phyloP scores from a whole-genome alignment of 2,888 invertebrate genomes.

The Zaprionus obscuricornis region DNA sequence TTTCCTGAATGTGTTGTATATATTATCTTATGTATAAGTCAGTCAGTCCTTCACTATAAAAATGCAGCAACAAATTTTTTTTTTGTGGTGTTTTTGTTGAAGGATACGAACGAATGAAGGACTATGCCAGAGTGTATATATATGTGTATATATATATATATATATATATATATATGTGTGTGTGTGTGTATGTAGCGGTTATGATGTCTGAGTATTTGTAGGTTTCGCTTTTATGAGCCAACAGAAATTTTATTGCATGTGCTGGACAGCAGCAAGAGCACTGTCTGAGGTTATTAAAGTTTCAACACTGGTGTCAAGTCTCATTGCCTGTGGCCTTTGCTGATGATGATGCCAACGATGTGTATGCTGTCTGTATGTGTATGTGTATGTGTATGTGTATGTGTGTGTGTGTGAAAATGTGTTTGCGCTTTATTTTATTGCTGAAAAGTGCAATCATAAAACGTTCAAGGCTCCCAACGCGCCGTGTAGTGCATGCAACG shows the following conservation, averaged over 20 bases:
- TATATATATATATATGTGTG: no score
- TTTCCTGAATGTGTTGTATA: no score
- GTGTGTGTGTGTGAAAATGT: conserved; percentile 5
- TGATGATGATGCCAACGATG: no score
- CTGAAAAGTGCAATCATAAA: conserved; percentile 75
- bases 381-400: background rate
- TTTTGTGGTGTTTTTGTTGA: conserved; percentile 5
- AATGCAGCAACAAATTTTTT: no score
- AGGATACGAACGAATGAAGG: no score
- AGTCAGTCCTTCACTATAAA: no score
- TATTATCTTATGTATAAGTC: no score
- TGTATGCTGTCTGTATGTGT: background rate
- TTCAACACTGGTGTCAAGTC: conserved; percentile 67
- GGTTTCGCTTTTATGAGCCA: conserved; percentile 62
- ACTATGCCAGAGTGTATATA: no score
- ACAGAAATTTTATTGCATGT: conserved; percentile 67
- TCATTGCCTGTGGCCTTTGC: conserved; percentile 51
- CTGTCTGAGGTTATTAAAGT: conserved; percentile 72
- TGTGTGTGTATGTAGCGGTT: conserved; percentile 18
- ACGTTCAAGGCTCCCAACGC: conserved; percentile 64
- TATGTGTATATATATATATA: no score
- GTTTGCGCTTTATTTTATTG: conserved; percentile 62
- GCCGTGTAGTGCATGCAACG: conserved; percentile 34
- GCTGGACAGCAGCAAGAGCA: conserved; percentile 52
- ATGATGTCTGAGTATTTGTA: conserved; percentile 23